Percentiles rank a stretch among this genome's conserved stretches.
These are phyloP conservation scores for Electrona antarctica DNA, from an alignment of 2,113 vertebrate species.

Conservation along the genomic window DNA sequence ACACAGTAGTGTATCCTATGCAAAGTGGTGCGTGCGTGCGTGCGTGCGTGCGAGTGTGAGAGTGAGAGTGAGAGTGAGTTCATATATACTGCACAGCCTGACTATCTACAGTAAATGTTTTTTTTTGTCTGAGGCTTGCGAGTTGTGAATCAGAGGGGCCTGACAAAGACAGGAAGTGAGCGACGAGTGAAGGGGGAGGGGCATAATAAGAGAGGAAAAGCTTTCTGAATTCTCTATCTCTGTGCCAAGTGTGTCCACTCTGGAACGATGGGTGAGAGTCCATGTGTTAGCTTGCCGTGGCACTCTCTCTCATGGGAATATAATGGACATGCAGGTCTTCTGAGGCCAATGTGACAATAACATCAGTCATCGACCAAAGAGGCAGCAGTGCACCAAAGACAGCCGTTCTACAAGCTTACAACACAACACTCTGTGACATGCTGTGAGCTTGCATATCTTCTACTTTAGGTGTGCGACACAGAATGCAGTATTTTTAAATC, in stretches of 20 bases:
- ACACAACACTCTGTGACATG: no score
- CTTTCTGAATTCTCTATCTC: neutral
- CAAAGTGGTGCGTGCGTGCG: neutral
- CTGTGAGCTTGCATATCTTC: no score
- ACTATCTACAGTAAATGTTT: no score
- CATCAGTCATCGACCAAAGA: no score
- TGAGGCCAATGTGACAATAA: conserved; percentile 11
- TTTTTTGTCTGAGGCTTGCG: conserved; percentile 31
- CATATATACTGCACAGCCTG: neutral
- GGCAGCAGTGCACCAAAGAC: no score
- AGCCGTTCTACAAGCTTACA: no score
- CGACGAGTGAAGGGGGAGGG: conserved; percentile 31
- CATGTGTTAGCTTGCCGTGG: conserved; percentile 25
- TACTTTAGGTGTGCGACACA: no score
- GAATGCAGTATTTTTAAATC: no score
- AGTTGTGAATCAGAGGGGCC: conserved; percentile 46
- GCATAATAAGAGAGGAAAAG: conserved; percentile 57
- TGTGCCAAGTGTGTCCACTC: conserved; percentile 24
- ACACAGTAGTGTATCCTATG: no score
- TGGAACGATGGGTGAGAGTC: conserved; percentile 14
- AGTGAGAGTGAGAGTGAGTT: conserved; percentile 5
- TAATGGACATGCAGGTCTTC: conserved; percentile 23
- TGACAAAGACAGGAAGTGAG: conserved; percentile 73
- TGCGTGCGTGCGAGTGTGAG: neutral
- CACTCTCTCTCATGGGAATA: conserved; percentile 15